These are phyloP conservation scores for Heliconius charithonia DNA, from an alignment of 2,888 invertebrate genomes.

Conservation along the genomic window DNA sequence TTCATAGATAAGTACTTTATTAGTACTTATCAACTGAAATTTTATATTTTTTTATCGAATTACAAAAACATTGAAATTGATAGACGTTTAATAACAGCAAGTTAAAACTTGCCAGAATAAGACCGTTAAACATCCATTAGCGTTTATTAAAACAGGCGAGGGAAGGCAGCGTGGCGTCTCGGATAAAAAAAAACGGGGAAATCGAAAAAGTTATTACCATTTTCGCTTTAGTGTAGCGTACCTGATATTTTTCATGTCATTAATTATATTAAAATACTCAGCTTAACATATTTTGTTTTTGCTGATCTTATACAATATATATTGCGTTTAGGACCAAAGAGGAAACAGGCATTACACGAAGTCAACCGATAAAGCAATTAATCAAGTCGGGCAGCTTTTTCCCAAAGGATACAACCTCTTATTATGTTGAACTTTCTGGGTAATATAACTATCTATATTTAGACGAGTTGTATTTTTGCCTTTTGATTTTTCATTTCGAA, in stretches of 20 bases:
- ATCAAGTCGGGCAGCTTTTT: slow-evolving; percentile 37
- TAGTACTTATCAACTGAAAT: too few species aligned
- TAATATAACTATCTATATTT: background rate
- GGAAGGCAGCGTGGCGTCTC: slow-evolving; percentile 9
- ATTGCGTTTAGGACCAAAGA: background rate
- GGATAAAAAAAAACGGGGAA: slow-evolving; percentile 29
- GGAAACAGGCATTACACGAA: slow-evolving; percentile 22
- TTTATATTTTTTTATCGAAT: background rate
- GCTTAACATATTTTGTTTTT: background rate
- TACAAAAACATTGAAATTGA: slow-evolving; percentile 10
- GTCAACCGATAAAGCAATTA: slow-evolving; percentile 39
- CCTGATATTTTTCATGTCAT: slow-evolving; percentile 20
- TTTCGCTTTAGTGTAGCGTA: slow-evolving; percentile 14
- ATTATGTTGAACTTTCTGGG: slow-evolving; percentile 25
- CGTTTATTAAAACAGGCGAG: slow-evolving; percentile 38
- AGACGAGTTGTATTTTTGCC: background rate
- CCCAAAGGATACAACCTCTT: slow-evolving; percentile 33
- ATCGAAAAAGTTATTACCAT: slow-evolving; percentile 32
- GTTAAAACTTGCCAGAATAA: slow-evolving; percentile 30
- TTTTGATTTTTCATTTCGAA: slow-evolving; percentile 21
- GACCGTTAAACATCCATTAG: slow-evolving; percentile 38
- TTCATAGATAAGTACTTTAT: too few species aligned
- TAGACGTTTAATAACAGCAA: slow-evolving; percentile 24
- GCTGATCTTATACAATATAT: background rate
- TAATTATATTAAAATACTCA: slow-evolving; percentile 14